These are phyloP conservation scores for Oryzias javanicus DNA, from an alignment of 2,113 vertebrate species.

Conservation along the genomic window DNA sequence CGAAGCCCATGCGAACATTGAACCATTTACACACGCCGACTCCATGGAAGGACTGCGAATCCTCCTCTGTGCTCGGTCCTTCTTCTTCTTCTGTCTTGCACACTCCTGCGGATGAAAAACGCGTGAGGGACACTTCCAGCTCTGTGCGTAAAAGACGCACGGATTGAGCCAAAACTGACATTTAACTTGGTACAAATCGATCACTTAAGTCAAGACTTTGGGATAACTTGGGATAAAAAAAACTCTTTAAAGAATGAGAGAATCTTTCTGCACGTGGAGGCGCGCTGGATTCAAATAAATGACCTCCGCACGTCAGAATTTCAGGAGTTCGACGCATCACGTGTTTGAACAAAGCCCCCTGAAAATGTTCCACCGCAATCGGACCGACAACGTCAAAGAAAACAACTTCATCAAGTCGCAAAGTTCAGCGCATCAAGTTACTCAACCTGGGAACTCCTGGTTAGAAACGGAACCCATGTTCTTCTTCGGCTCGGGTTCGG, in stretches of 20 bases:
- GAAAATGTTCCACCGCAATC: conserved; percentile 4
- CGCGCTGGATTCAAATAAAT: background rate
- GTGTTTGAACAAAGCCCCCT: conserved; percentile 31
- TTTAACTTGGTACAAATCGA: conserved; percentile 17
- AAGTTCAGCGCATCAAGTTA: conserved; percentile 23
- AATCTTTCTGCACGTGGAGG: too few species aligned
- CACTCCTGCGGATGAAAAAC: conserved; percentile 76
- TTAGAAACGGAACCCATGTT: conserved; percentile 90
- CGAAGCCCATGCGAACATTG: conserved; percentile 98
- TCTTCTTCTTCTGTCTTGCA: conserved; percentile 84
- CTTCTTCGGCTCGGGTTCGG: conserved; percentile 67
- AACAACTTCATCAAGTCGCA: conserved; percentile 19
- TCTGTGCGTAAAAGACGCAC: background rate
- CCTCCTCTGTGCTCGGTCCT: conserved; percentile 83
- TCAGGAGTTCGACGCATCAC: conserved; percentile 13
- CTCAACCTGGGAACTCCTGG: conserved; percentile 89
- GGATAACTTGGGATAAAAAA: background rate
- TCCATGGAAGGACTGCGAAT: conserved; percentile 80
- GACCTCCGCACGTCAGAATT: background rate
- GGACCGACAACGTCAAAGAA: background rate
- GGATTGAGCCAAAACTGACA: conserved; percentile 13
- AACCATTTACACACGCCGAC: conserved; percentile 96
- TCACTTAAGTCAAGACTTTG: background rate
- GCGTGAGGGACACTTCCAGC: background rate
- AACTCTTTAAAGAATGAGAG: too few species aligned